Base-by-base conservation (phyloP, 1,140 invertebrate species). In the Eriosoma lanigerum region DNA sequence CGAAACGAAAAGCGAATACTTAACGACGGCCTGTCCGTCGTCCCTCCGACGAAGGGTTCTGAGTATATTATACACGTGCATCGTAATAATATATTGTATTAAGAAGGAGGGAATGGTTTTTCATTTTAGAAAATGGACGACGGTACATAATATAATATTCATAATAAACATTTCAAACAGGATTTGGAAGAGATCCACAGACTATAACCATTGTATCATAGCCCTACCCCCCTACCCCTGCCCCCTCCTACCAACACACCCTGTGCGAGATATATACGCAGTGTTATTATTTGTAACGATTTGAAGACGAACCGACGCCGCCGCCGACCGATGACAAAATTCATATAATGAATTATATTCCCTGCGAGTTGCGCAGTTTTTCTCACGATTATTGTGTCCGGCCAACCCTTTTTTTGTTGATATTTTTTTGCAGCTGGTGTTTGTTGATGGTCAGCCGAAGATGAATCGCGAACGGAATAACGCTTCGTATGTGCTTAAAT, bases 301-400 rank as follows among this genome's bases (percentile, higher is more conserved):
- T 24, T 8, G 38, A 68, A 68, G 38, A 68, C 66, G 66, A 24
- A 68, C 21, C 64, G 19, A 29, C 38, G 13, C n/a, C n/a, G 38
- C 6, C 19, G n/a, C 3, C 29, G 19, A n/a, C 29, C 56, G 5
- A 48, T 48, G 19, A 21, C 38, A 46, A 46, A 68, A 68, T 68
- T 17, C 3, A 24, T 56, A 56, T 12, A 24, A 8, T 24, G 12
- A 29, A 4, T 38, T 38, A 4, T 38, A n/a, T n/a, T n/a, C n/a
- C n/a, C n/a, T n/a, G n/a, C n/a, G n/a, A n/a, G n/a, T n/a, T n/a
- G n/a, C n/a, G n/a, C n/a, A n/a, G n/a, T n/a, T 68, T 68, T 68
- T 68, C 66, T 68, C 66, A 68, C 66, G 66, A 48, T 46, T 24
- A 38, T 64, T 29, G 38, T 68, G 66, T 48, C 66, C 66, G 66